These are phyloP conservation scores for Capromys pilorides DNA, from an alignment of 2,797 vertebrate species.

Conservation along the genomic window DNA sequence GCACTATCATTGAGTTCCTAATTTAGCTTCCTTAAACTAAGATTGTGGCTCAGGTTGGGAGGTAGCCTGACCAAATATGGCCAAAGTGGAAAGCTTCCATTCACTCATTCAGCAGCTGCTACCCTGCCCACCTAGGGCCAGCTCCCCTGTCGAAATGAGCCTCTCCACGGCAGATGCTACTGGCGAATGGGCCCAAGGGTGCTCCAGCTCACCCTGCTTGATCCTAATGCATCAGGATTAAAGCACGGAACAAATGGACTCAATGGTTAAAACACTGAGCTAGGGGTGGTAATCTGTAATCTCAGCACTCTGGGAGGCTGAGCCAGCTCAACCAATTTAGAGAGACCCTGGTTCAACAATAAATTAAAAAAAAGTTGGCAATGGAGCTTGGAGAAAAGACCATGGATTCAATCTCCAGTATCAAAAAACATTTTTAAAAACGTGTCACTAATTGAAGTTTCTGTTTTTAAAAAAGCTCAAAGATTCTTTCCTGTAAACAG, in stretches of 20 bases:
- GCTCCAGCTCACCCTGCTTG: not conserved
- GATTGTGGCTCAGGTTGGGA: not conserved
- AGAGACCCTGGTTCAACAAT: not conserved
- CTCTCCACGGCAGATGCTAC: not conserved
- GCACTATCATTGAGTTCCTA: not conserved
- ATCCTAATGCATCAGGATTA: not conserved
- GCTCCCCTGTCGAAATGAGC: not conserved
- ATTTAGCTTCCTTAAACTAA: not conserved
- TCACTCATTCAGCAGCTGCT: not conserved
- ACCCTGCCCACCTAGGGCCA: not conserved
- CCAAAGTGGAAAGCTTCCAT: not conserved
- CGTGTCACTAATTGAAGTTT: not conserved
- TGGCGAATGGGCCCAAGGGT: fast-evolving
- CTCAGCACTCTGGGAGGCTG: not conserved
- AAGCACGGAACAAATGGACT: not conserved
- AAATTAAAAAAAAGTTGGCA: not conserved
- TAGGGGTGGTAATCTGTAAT: not conserved
- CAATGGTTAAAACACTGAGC: not conserved
- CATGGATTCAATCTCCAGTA: not conserved
- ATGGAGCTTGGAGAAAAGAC: not conserved
- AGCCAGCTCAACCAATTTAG: not conserved
- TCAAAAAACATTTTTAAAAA: not conserved
- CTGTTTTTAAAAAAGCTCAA: not conserved
- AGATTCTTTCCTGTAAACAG: not conserved
- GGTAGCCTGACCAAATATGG: not conserved